Evolutionary conservation across 2,797 vertebrate genomes (phyloP).

Genomic region (Scolopax bukidnonensis): DNA sequence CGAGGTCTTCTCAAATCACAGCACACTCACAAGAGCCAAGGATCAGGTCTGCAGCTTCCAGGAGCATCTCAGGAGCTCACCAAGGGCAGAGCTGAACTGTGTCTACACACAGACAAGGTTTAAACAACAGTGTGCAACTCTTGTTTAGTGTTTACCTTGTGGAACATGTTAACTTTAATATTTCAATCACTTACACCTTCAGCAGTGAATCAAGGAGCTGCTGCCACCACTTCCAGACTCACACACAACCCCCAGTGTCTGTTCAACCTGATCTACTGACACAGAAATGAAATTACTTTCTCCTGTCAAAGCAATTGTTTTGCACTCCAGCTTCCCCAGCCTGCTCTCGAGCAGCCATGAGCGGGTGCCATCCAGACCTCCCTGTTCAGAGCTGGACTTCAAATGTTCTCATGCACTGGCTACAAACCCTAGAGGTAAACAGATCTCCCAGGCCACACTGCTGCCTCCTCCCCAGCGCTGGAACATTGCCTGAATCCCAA

Average conservation of each 20-base stretch:
- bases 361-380: not conserved
- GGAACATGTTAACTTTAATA: not conserved
- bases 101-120: not conserved
- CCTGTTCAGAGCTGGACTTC: not conserved
- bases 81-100: not conserved
- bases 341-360: rapidly evolving
- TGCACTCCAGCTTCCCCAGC: not conserved
- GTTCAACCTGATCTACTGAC: not conserved
- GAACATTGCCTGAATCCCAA: not conserved
- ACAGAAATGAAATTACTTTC: not conserved
- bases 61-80: not conserved
- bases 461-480: not conserved
- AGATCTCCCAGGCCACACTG: not conserved
- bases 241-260: not conserved
- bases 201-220: not conserved
- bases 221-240: not conserved
- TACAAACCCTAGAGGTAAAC: not conserved
- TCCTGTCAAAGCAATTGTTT: not conserved
- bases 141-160: not conserved
- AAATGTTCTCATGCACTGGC: not conserved
- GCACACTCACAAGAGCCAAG: not conserved
- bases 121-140: not conserved
- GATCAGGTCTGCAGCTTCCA: not conserved
- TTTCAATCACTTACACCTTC: not conserved
- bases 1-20: not conserved